Percentiles rank a stretch among this genome's conserved stretches.
These are phyloP conservation scores for Ips typographus DNA, from an alignment of 1,140 invertebrate genomes.

Conservation along the genomic window DNA sequence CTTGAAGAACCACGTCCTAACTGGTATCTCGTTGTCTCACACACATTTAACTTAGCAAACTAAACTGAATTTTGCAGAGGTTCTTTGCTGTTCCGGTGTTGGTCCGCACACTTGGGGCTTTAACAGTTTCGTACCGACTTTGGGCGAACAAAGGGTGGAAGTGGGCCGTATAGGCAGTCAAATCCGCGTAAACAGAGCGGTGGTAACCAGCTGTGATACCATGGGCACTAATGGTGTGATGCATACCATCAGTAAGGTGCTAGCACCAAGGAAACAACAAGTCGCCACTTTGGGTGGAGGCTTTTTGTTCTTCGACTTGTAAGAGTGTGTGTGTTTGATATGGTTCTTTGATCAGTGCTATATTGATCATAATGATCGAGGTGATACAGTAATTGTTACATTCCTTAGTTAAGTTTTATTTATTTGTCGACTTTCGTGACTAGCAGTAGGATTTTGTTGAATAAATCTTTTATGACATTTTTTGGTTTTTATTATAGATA, in stretches of 20 bases:
- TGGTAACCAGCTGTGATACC: constrained; percentile 60
- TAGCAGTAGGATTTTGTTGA: not conserved
- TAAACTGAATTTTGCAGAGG: constrained; percentile 49
- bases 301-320: constrained; percentile 53
- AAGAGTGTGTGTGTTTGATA: constrained; percentile 28
- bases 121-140: constrained; percentile 55
- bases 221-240: constrained; percentile 62
- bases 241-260: constrained; percentile 60
- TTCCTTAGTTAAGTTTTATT: not conserved
- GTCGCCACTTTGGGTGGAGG: constrained; percentile 42
- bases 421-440: not conserved
- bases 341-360: constrained; percentile 6
- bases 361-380: constrained; percentile 4
- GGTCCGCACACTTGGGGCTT: constrained; percentile 58
- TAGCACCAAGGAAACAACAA: constrained; percentile 46
- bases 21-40: constrained; percentile 44
- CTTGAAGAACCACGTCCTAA: constrained; percentile 57
- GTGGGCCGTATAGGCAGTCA: constrained; percentile 55
- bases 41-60: not conserved
- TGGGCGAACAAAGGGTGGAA: constrained; percentile 52
- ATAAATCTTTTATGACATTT: not conserved
- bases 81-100: constrained; percentile 63
- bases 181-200: constrained; percentile 58
- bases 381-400: not conserved
- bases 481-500: constrained; percentile 25